Evolutionary conservation across 92 coral and sea anemone genomes (phyloP), one percentile per base, ranked within the genome.

Genomic region (Umimayanthus kanabou): DNA sequence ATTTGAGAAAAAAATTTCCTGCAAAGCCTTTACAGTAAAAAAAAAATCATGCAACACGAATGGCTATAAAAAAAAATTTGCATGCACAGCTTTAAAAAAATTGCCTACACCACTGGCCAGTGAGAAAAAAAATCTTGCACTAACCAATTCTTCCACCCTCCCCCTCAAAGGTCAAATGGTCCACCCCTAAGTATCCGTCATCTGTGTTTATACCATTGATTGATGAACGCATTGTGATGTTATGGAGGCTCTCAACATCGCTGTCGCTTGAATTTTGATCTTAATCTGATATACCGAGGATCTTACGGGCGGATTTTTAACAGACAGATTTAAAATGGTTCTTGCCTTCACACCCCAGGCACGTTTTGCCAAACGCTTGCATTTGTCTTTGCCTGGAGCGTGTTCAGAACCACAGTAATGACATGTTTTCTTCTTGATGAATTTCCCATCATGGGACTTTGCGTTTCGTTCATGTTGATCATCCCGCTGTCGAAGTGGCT

Each of bases 391-490:
- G 75, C 75, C 78, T 20, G 78, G 81, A 18, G 43, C 47, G 47
- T 85, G 92, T 6, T 71, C 75, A 50, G 70, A 39, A 77, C 92
- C 83, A 37, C 92, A 90, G 43, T 81, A 89, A 42, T 77, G 75
- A 73, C 87, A 86, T 2, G 33, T 22, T 67, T 23, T 77, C 70
- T 43, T 18, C 28, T 76, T 40, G 15, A 15, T 7, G 13, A 76
- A 43, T 45, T 85, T 73, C 66, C 13, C 29, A 70, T 57, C 79
- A 72, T 50, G 74, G 33, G 76, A 37, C 73, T 26, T 73, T 18
- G 26, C 77, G 57, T 82, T 65, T 77, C 87, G 87, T 37, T 65
- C 77, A 82, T 57, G 23, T 55, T 37, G 49, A 66, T 64, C 57
- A n/a, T 65, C 2, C 58, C 80, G 26, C 55, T 15, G 58, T 43